Conservation (phyloP, 2,113 vertebrate species). For the Prietella phreatophila region DNA sequence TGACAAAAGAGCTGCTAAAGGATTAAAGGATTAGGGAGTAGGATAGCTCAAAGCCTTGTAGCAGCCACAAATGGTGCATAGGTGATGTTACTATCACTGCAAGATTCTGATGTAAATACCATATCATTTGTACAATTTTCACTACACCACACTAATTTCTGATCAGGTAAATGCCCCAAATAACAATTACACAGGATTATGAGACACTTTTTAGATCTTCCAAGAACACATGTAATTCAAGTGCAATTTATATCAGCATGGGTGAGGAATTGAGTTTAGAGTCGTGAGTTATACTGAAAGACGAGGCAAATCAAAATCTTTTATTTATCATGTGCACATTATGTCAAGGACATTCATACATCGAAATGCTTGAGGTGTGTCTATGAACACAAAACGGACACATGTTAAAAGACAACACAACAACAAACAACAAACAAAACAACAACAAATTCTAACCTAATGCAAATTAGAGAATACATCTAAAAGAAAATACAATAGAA, state of each 20-base stretch:
- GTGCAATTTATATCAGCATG: background rate
- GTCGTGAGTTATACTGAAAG: background rate
- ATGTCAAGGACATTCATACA: background rate
- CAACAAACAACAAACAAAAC: background rate
- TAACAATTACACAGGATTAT: background rate
- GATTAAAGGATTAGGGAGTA: conserved; percentile 11
- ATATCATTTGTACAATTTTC: background rate
- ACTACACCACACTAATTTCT: background rate
- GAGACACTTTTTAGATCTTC: background rate
- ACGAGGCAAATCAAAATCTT: background rate
- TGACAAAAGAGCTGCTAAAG: conserved; percentile 13
- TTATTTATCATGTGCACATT: background rate
- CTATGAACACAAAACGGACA: background rate
- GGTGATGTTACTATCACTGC: background rate
- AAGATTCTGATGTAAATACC: background rate
- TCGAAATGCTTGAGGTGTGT: background rate
- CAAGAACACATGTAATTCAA: background rate
- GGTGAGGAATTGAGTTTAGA: background rate
- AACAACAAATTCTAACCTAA: background rate
- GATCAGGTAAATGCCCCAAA: background rate
- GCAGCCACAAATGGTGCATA: background rate
- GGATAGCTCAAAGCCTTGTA: background rate
- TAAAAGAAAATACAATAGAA: background rate
- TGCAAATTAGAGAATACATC: background rate
- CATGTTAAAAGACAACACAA: background rate